Percentiles rank a stretch among this genome's conserved stretches.
These are phyloP conservation scores for Drosophila kohkoa DNA, from an alignment of 1,140 invertebrate species.

Conservation along the genomic window DNA sequence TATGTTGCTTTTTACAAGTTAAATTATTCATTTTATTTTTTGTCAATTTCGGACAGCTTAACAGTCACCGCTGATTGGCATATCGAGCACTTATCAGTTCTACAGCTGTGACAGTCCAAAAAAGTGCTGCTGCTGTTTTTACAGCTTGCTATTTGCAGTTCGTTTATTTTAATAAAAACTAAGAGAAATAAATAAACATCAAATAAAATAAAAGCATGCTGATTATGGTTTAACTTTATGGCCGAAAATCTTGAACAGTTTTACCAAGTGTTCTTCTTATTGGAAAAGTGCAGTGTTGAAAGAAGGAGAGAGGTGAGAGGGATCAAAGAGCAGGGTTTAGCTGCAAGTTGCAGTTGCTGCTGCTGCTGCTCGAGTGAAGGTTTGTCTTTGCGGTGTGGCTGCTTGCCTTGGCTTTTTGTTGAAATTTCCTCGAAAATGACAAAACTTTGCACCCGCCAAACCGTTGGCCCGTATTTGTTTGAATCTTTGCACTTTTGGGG, in stretches of 20 bases:
- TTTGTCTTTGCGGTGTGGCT: slow-evolving; percentile 42
- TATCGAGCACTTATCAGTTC: neutral
- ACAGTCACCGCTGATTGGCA: neutral
- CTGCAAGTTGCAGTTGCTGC: slow-evolving; percentile 38
- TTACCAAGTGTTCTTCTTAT: slow-evolving; percentile 1
- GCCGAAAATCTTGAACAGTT: slow-evolving; percentile 1
- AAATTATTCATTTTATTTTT: neutral
- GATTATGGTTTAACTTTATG: slow-evolving; percentile 11
- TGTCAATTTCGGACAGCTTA: neutral
- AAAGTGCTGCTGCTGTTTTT: slow-evolving; percentile 1
- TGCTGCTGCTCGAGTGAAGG: slow-evolving; percentile 23
- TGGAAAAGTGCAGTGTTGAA: neutral
- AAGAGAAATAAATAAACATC: neutral
- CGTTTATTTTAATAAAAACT: neutral
- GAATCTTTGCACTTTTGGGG: slow-evolving; percentile 53
- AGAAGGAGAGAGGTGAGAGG: neutral
- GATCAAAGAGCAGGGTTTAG: slow-evolving; percentile 28
- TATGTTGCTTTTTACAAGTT: too few relatives aligned
- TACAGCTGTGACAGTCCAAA: neutral
- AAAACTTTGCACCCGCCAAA: slow-evolving; percentile 72
- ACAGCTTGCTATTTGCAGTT: neutral
- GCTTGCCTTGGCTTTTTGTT: slow-evolving; percentile 72
- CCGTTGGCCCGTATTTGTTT: slow-evolving; percentile 25
- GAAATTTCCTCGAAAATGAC: slow-evolving; percentile 73
- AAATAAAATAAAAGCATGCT: slow-evolving; percentile 1